phyloP scores from a whole-genome alignment of 1,140 invertebrate species.

The Pseudomyrmex concolor region DNA sequence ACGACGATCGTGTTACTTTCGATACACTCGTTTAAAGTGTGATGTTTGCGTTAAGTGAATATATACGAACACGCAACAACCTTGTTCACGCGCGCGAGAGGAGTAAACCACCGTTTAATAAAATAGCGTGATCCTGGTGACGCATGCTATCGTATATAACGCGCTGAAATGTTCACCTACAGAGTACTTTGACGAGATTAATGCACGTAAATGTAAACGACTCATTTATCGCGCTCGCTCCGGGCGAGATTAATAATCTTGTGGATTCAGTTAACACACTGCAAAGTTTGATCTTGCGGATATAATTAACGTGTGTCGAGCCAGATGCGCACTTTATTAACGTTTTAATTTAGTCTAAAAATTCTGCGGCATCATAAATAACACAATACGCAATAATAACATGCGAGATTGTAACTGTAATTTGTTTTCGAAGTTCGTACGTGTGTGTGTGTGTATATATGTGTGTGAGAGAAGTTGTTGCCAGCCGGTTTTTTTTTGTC shows the following conservation, averaged over 20 bases:
- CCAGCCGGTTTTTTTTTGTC: background rate
- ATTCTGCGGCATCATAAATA: background rate
- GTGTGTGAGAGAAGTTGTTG: no score
- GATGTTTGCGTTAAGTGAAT: constrained; percentile 56
- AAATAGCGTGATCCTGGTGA: constrained; percentile 45
- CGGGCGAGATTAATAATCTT: constrained; percentile 60
- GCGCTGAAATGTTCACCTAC: constrained; percentile 55
- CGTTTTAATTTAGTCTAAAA: background rate
- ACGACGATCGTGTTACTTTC: constrained; percentile 35
- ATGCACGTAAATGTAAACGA: constrained; percentile 63
- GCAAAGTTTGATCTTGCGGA: constrained; percentile 48
- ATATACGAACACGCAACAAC: constrained; percentile 48
- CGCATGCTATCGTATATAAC: constrained; percentile 62
- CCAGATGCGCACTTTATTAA: constrained; percentile 13
- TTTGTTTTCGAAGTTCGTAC: background rate
- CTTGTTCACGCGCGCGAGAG: constrained; percentile 23
- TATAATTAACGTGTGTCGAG: constrained; percentile 23
- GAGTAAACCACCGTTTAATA: constrained; percentile 57
- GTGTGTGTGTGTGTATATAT: no score
- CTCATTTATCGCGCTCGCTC: constrained; percentile 58
- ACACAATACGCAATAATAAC: background rate
- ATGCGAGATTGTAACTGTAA: background rate
- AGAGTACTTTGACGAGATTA: constrained; percentile 68
- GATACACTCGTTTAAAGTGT: constrained; percentile 42
- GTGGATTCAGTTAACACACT: constrained; percentile 54